phyloP scores from a whole-genome alignment of 37 sponge, comb jelly and placozoan genomes.

The Bolinopsis microptera region DNA sequence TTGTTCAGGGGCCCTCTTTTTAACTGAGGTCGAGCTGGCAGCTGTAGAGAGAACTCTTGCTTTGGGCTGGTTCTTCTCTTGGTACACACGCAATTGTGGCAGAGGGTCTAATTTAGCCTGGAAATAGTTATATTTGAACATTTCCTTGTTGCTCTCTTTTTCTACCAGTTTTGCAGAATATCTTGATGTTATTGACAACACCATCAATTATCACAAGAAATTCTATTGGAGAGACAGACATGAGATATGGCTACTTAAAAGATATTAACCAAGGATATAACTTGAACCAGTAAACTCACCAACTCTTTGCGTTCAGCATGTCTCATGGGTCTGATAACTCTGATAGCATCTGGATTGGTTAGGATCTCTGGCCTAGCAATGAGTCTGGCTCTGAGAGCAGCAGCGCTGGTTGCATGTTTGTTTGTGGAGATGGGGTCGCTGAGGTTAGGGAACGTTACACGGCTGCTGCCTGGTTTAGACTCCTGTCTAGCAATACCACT shows the following conservation, averaged over 20 bases:
- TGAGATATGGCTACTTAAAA: no score
- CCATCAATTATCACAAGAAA: not conserved
- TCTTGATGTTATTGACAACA: not conserved
- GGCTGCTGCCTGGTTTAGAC: constrained; percentile 9
- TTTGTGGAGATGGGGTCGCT: not conserved
- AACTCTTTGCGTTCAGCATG: constrained; percentile 63
- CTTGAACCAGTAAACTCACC: no score
- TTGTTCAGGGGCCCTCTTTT: not conserved
- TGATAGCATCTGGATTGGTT: constrained; percentile 60
- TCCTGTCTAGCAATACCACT: constrained; percentile 33
- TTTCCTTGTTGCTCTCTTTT: no score
- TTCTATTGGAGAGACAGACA: no score
- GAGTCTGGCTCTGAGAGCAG: constrained; percentile 74
- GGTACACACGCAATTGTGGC: constrained; percentile 33
- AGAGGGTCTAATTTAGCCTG: constrained; percentile 22
- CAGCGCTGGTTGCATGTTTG: constrained; percentile 33
- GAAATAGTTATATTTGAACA: no score
- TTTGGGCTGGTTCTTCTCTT: constrained; percentile 42
- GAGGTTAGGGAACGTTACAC: constrained; percentile 47
- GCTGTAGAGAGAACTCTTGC: constrained; percentile 26
- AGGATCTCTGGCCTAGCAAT: constrained; percentile 74
- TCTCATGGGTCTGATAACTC: constrained; percentile 49
- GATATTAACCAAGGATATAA: no score
- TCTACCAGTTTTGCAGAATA: not conserved
- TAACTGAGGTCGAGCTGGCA: not conserved